Evolutionary conservation across 2,797 vertebrate species (phyloP).

Genomic region (Coccyzus lansbergi): DNA sequence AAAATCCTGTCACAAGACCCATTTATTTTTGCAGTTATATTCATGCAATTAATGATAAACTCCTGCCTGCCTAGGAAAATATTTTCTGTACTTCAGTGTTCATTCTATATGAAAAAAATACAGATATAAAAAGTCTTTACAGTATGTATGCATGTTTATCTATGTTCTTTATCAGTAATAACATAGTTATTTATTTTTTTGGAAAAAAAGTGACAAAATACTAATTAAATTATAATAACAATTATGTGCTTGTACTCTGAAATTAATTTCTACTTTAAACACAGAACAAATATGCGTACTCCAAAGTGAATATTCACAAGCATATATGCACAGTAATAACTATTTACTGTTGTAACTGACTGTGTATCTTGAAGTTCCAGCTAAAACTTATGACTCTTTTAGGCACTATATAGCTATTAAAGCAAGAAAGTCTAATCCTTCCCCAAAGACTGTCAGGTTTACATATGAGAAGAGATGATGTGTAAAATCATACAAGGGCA

Average conservation of each 20-base stretch:
- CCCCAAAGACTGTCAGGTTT: neutral
- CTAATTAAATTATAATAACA: conserved; percentile 46
- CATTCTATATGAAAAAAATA: neutral
- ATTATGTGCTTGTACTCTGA: neutral
- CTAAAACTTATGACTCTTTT: neutral
- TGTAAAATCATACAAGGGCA: neutral
- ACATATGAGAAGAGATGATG: neutral
- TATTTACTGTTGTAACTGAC: neutral
- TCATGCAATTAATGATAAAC: neutral
- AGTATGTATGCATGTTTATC: conserved; percentile 32
- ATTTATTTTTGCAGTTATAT: neutral
- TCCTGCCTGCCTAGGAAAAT: neutral
- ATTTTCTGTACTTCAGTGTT: neutral
- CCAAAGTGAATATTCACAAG: neutral
- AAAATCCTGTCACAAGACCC: neutral
- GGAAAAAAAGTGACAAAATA: neutral
- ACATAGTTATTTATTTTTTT: conserved; percentile 48
- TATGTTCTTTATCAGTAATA: neutral
- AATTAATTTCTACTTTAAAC: neutral
- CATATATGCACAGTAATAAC: neutral
- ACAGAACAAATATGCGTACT: neutral
- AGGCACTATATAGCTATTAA: neutral
- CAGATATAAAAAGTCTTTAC: neutral
- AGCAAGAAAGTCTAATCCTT: neutral
- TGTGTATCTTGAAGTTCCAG: neutral